Percentiles rank a stretch among this genome's conserved stretches.
These are phyloP conservation scores for Aquatica leii DNA, from an alignment of 2,888 invertebrate species.

Conservation along the genomic window DNA sequence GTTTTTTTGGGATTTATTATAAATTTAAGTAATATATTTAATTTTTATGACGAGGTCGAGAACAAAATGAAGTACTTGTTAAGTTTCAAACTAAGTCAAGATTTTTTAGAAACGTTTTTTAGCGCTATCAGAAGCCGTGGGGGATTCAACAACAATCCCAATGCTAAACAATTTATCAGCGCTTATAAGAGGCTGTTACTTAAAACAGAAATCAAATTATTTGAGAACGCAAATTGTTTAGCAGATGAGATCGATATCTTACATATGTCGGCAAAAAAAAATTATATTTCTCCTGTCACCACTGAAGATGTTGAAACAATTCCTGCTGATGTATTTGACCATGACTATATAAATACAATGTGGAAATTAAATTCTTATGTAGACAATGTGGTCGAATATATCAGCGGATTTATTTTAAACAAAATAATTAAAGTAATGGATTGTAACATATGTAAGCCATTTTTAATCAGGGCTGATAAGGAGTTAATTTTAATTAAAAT, in stretches of 20 bases:
- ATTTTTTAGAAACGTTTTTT: slow-evolving; percentile 39
- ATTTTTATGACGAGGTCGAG: slow-evolving; percentile 5
- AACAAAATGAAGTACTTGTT: slow-evolving; percentile 27
- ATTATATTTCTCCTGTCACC: not conserved
- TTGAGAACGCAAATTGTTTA: slow-evolving; percentile 23
- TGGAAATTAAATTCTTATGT: slow-evolving; percentile 15
- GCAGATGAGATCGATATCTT: slow-evolving; percentile 21
- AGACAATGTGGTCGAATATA: slow-evolving; percentile 28
- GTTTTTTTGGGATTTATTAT: slow-evolving; percentile 28
- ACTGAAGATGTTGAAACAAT: not conserved
- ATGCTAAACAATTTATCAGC: slow-evolving; percentile 34
- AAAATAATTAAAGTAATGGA: slow-evolving; percentile 10
- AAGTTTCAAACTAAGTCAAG: slow-evolving; percentile 37
- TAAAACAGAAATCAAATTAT: slow-evolving; percentile 22
- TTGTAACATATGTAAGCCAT: slow-evolving; percentile 9
- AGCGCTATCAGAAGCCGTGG: slow-evolving; percentile 33
- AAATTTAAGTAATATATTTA: slow-evolving; percentile 19
- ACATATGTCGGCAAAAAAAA: slow-evolving; percentile 12
- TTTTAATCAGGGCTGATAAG: not conserved
- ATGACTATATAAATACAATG: slow-evolving; percentile 10
- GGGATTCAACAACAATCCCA: slow-evolving; percentile 38
- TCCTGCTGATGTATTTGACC: not conserved
- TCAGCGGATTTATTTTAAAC: slow-evolving; percentile 24
- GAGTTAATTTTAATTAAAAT: not conserved
- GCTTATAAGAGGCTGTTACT: slow-evolving; percentile 38